Base-by-base conservation (phyloP, 2,888 invertebrate genomes). In the Troides aeacus region DNA sequence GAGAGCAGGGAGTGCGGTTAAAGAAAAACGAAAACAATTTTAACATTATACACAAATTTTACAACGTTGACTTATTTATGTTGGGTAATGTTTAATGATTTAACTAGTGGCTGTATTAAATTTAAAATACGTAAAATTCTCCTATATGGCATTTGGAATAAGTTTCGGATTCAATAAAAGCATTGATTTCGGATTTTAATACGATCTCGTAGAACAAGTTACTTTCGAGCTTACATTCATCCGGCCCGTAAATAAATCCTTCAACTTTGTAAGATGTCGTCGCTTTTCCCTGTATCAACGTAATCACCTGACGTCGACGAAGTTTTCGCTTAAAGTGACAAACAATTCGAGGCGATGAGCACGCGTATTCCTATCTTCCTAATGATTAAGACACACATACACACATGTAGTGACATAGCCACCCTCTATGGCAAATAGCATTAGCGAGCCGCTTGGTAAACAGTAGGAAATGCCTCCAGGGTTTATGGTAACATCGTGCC, bases 371-470 rank as follows among this genome's bases (percentile, higher is more conserved):
- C 84, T 82, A 84, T 83, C 83, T 81, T 79, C 80, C 42, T 88
- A 90, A 90, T 86, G 86, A 91, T 88, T 88, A 90, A 92, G 89
- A 90, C 82, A 88, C 86, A 46, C 46, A 46, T 46, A 15, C 46
- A 90, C 88, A 88, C 76, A 81, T 82, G 82, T 84, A 81, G 84
- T 84, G 85, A 83, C 84, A 83, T 83, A 87, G 82, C 85, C 85
- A 84, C 84, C 86, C 84, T 81, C 81, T 74, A 81, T 79, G 79
- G 84, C 85, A 90, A 91, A 90, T 84, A 89, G 86, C 86, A 90
- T 90, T 90, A 91, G 87, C 84, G 82, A 81, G 82, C 81, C 83
- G 83, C 83, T 86, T 78, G 76, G 80, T 86, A 90, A 90, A 92
- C 90, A 90, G 80, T 78, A 81, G 84, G 84, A 80, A 83, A 83